Conservation (phyloP, 2,888 invertebrate genomes). For the Brachypterus glaber region DNA sequence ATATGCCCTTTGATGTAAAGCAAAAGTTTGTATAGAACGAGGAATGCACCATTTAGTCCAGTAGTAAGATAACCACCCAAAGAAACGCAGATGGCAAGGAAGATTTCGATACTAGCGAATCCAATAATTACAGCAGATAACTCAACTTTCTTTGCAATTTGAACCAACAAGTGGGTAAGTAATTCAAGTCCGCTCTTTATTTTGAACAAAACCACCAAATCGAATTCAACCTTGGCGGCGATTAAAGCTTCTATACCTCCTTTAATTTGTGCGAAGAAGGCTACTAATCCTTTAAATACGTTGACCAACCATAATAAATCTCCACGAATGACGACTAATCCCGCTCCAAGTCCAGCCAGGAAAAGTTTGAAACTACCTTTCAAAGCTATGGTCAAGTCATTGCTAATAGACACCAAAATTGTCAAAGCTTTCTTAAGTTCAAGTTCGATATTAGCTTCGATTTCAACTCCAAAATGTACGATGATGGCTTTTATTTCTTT, state of each 20-base stretch:
- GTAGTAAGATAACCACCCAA: not conserved
- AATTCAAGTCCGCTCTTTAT: not conserved
- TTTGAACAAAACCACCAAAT: constrained; percentile 9
- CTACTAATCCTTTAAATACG: constrained; percentile 17
- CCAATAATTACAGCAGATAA: constrained; percentile 19
- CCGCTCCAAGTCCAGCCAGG: constrained; percentile 8
- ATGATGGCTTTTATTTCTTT: constrained; percentile 11
- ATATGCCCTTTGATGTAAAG: too few species aligned
- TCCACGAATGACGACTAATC: constrained; percentile 10
- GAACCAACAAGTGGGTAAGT: not conserved
- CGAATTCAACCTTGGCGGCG: constrained; percentile 15
- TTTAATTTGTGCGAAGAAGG: constrained; percentile 11
- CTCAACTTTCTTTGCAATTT: constrained; percentile 9
- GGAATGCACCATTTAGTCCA: too few species aligned
- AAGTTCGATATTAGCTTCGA: constrained; percentile 8
- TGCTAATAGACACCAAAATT: constrained; percentile 10
- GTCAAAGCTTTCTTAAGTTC: constrained; percentile 11
- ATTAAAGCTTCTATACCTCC: constrained; percentile 20
- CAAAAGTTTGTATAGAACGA: too few species aligned
- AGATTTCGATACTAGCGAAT: constrained; percentile 11
- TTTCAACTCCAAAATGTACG: constrained; percentile 9
- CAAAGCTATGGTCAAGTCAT: constrained; percentile 8
- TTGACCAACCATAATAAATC: constrained; percentile 15
- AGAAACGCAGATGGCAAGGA: constrained; percentile 14
- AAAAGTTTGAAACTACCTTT: constrained; percentile 17